A percentile compares a stretch with the other conserved stretches of the same genome.
Conservation (phyloP, 1,140 invertebrate species). For the Leptinotarsa lineolata region DNA sequence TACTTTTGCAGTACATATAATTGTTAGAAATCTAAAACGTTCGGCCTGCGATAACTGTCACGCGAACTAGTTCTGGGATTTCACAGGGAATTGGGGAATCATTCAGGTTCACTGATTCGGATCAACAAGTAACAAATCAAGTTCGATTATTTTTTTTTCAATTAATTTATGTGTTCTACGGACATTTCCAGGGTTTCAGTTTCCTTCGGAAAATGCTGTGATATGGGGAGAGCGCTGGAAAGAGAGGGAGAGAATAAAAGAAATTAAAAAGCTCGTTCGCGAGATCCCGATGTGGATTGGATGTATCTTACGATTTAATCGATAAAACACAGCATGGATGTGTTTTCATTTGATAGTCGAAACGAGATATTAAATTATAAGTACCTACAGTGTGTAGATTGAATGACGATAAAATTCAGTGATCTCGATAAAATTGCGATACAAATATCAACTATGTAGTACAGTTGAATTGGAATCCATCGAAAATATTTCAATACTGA, state of each 20-base stretch:
- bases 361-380: too few relatives aligned
- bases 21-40: neutral
- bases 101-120: neutral
- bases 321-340: too few relatives aligned
- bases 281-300: neutral
- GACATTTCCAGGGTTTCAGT: too few relatives aligned
- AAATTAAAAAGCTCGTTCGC: constrained; percentile 6
- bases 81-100: neutral
- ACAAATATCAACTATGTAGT: too few relatives aligned
- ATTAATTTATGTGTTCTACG: neutral
- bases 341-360: too few relatives aligned
- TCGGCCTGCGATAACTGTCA: too few relatives aligned
- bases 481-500: too few relatives aligned
- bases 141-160: neutral
- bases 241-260: neutral
- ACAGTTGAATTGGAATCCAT: too few relatives aligned
- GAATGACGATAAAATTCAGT: too few relatives aligned
- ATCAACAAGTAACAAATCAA: neutral
- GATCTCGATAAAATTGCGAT: too few relatives aligned
- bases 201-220: neutral
- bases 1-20: too few relatives aligned
- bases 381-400: too few relatives aligned
- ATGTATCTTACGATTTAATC: neutral
- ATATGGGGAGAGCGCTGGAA: neutral
- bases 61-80: neutral